Evolutionary conservation across 1,140 invertebrate species (phyloP).

Genomic region (Idris sp.): DNA sequence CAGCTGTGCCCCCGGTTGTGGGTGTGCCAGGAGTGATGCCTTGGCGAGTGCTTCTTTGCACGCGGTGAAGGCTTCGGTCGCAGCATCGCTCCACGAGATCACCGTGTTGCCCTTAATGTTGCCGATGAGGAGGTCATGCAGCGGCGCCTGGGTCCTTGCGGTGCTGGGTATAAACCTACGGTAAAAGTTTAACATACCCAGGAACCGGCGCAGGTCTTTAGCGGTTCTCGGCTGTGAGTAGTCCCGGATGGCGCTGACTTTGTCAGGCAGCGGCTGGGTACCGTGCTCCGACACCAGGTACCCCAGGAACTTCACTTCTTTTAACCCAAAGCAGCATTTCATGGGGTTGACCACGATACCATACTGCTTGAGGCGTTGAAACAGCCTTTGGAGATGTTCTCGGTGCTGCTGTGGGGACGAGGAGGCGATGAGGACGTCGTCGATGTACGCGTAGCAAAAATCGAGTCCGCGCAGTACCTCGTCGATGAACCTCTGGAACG

Average conservation of each 20-base stretch:
- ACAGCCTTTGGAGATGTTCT: constrained; percentile 33
- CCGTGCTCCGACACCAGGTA: constrained; percentile 29
- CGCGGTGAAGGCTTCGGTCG: constrained; percentile 65
- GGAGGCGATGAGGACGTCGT: constrained; percentile 50
- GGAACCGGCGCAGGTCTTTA: constrained; percentile 3
- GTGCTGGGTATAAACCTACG: not conserved
- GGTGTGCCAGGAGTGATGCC: constrained; percentile 1
- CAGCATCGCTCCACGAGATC: constrained; percentile 23
- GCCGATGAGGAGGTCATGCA: not conserved
- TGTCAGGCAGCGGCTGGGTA: constrained; percentile 4
- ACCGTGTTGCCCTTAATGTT: not conserved
- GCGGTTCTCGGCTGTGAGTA: constrained; percentile 6
- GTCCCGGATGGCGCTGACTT: constrained; percentile 6
- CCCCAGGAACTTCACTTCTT: constrained; percentile 53
- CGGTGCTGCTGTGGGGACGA: not conserved
- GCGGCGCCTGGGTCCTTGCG: no score
- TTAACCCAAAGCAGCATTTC: constrained; percentile 46
- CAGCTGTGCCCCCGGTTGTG: not conserved
- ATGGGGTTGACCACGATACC: constrained; percentile 63
- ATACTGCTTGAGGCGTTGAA: constrained; percentile 58
- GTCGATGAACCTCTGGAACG: constrained; percentile 1
- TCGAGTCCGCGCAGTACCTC: constrained; percentile 1
- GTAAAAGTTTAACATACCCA: not conserved
- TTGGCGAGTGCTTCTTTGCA: constrained; percentile 67
- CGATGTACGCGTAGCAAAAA: constrained; percentile 11